phyloP scores from a whole-genome alignment of 2,888 invertebrate species.

The Epirrhoe tristata region DNA sequence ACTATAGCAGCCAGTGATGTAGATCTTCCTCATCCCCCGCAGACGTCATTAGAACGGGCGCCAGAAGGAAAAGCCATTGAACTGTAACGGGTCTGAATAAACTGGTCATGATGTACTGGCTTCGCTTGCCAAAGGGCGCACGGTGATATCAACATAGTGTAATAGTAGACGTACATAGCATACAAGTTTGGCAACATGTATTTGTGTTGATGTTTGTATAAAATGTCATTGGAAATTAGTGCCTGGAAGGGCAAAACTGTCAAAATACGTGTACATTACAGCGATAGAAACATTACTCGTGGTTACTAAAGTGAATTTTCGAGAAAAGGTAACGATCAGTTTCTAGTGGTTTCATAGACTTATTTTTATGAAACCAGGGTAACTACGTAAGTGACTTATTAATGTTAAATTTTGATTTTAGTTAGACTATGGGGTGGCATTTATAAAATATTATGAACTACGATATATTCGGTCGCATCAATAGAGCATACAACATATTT shows the following conservation, averaged over 20 bases:
- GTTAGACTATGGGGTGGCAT: neutral
- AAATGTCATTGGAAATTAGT: conserved; percentile 37
- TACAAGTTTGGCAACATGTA: conserved; percentile 43
- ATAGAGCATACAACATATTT: neutral
- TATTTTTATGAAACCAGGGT: conserved; percentile 20
- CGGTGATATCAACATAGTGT: conserved; percentile 52
- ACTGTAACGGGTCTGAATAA: conserved; percentile 57
- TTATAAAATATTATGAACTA: neutral
- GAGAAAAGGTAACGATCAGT: conserved; percentile 8
- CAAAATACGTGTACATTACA: conserved; percentile 9
- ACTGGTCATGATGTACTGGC: conserved; percentile 59
- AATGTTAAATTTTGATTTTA: neutral
- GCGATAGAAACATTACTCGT: conserved; percentile 9
- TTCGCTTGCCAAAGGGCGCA: conserved; percentile 69
- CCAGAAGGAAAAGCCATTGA: conserved; percentile 58
- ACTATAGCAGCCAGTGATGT: conserved; percentile 54
- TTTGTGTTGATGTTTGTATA: conserved; percentile 41
- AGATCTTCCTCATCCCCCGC: conserved; percentile 59
- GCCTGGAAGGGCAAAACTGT: conserved; percentile 32
- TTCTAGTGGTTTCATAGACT: conserved; percentile 17
- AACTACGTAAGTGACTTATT: neutral
- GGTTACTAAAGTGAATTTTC: neutral
- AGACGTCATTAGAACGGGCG: conserved; percentile 44
- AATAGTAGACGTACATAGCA: conserved; percentile 45
- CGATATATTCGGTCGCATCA: neutral